Percentiles rank a stretch among this genome's conserved stretches.
Conservation (phyloP, 2,797 vertebrate genomes). For the Octomys mimax region DNA sequence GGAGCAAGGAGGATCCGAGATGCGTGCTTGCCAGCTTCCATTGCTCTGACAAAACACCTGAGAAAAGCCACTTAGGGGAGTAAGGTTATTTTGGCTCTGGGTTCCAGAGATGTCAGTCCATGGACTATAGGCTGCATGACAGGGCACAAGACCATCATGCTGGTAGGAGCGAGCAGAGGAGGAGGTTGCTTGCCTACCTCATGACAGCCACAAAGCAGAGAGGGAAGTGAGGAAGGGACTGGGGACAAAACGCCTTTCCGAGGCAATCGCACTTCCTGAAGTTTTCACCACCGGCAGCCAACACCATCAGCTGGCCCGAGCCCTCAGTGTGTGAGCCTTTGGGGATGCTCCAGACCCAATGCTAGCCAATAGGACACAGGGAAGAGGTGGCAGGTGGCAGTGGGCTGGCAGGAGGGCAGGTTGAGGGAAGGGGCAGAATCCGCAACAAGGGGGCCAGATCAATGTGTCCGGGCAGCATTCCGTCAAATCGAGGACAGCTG, state of each 20-base stretch:
- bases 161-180: background rate
- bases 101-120: background rate
- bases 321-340: background rate
- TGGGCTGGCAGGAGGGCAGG: background rate
- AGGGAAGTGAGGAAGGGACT: background rate
- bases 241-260: background rate
- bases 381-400: background rate
- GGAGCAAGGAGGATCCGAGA: rapidly evolving
- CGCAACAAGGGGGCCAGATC: background rate
- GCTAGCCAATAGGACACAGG: background rate
- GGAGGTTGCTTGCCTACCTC: background rate
- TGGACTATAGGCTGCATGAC: background rate
- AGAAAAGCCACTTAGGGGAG: background rate
- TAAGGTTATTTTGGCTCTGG: background rate
- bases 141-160: background rate
- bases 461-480: background rate
- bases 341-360: background rate
- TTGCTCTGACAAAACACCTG: background rate
- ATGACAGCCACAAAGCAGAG: background rate
- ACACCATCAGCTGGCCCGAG: background rate
- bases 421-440: background rate
- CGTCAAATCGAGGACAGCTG: background rate
- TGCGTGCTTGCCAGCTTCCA: background rate
- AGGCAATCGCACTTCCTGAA: background rate
- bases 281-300: background rate